phyloP scores from a whole-genome alignment of 1,140 invertebrate genomes.

The Atta colombica region DNA sequence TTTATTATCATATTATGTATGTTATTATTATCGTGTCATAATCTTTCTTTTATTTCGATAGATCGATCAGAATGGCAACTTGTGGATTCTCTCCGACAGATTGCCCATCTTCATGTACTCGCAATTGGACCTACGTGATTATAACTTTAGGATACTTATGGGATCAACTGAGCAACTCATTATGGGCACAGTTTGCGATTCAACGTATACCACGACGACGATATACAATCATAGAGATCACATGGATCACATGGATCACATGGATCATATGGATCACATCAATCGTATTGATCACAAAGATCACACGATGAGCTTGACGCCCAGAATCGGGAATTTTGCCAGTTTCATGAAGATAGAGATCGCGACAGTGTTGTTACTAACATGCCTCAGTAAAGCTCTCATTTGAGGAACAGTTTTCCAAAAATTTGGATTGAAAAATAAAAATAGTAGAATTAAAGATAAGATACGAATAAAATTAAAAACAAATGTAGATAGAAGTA shows the following conservation, averaged over 20 bases:
- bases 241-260: slow-evolving; percentile 39
- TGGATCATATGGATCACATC: slow-evolving; percentile 23
- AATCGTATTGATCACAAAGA: slow-evolving; percentile 8
- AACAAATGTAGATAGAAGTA: slow-evolving; percentile 18
- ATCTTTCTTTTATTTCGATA: slow-evolving; percentile 55
- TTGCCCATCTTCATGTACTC: slow-evolving; percentile 91
- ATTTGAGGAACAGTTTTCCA: slow-evolving; percentile 21
- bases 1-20: too few relatives aligned
- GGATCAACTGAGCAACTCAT: slow-evolving; percentile 90
- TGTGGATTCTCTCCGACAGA: slow-evolving; percentile 92
- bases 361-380: not conserved
- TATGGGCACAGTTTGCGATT: slow-evolving; percentile 89
- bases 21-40: too few relatives aligned
- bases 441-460: not conserved
- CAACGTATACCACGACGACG: slow-evolving; percentile 8
- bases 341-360: not conserved
- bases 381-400: not conserved
- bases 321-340: not conserved
- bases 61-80: slow-evolving; percentile 89
- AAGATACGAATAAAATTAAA: not conserved
- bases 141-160: slow-evolving; percentile 91
- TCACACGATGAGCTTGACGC: not conserved
- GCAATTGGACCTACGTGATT: slow-evolving; percentile 88
- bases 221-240: slow-evolving; percentile 50
- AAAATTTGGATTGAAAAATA: slow-evolving; percentile 16